phyloP scores from a whole-genome alignment of 1,140 invertebrate genomes.

The Drosophila kohkoa region DNA sequence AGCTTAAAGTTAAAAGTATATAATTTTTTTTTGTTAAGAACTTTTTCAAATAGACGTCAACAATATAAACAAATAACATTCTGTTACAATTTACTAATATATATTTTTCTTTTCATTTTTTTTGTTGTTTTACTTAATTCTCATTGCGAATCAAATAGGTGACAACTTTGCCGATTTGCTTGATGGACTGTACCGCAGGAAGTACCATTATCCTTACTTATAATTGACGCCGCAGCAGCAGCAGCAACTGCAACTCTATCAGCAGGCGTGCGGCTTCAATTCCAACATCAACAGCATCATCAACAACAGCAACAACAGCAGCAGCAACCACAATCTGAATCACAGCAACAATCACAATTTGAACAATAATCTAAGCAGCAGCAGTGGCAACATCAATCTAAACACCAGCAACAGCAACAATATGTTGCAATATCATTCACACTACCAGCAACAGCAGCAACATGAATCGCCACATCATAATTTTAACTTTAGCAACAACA shows the following conservation, averaged over 20 bases:
- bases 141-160: constrained; percentile 39
- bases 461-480: constrained; percentile 3
- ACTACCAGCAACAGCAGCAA: constrained; percentile 33
- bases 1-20: constrained; percentile 22
- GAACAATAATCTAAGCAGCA: constrained; percentile 32
- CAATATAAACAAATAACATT: neutral
- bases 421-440: constrained; percentile 17
- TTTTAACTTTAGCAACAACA: constrained; percentile 11
- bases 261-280: constrained; percentile 69
- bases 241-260: constrained; percentile 75
- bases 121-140: constrained; percentile 21
- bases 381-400: constrained; percentile 26
- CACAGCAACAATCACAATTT: constrained; percentile 40
- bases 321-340: constrained; percentile 48
- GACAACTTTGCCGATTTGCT: constrained; percentile 82
- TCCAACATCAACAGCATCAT: constrained; percentile 44
- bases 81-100: constrained; percentile 46
- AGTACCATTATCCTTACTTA: constrained; percentile 84
- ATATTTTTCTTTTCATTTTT: constrained; percentile 29
- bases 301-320: constrained; percentile 35
- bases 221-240: constrained; percentile 81
- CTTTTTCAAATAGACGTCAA: constrained; percentile 56
- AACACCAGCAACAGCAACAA: constrained; percentile 46
- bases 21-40: constrained; percentile 23
- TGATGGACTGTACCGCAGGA: constrained; percentile 82